Percentiles rank a stretch among this genome's conserved stretches.
These are phyloP conservation scores for Drosophila recens DNA, from an alignment of 2,888 invertebrate species.

Conservation along the genomic window DNA sequence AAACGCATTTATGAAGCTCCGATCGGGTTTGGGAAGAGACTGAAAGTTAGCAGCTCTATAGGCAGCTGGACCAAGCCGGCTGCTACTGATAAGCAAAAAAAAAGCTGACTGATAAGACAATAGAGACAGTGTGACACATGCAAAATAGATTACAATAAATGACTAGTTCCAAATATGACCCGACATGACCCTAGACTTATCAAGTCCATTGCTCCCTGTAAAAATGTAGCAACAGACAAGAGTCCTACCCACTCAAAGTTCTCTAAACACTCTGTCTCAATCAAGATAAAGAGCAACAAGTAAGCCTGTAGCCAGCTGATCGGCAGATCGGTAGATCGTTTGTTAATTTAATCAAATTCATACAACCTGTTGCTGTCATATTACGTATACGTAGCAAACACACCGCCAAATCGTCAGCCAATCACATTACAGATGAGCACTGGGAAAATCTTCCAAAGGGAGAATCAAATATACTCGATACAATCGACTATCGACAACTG, in stretches of 20 bases:
- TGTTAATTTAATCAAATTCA: constrained; percentile 8
- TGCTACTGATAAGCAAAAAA: constrained; percentile 22
- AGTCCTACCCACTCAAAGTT: neutral
- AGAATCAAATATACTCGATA: constrained; percentile 16
- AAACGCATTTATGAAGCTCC: constrained; percentile 15
- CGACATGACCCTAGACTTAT: neutral
- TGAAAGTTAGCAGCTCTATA: constrained; percentile 1
- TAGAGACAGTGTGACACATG: neutral
- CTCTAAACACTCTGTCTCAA: neutral
- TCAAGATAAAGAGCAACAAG: constrained; percentile 4
- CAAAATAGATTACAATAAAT: constrained; percentile 22
- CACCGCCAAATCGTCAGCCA: constrained; percentile 63
- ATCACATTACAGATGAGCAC: constrained; percentile 37
- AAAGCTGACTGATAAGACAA: constrained; percentile 18
- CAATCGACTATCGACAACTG: neutral
- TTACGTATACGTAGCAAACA: constrained; percentile 63
- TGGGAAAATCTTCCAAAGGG: constrained; percentile 14
- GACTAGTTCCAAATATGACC: neutral
- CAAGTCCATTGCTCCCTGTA: neutral
- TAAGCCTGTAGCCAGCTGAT: constrained; percentile 1
- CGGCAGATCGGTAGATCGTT: neutral
- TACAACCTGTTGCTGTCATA: constrained; percentile 16
- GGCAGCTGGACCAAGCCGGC: neutral
- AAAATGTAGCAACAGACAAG: neutral
- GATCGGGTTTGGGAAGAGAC: neutral